phyloP scores from a whole-genome alignment of 1,140 invertebrate genomes.

The Calliphora vicina region DNA sequence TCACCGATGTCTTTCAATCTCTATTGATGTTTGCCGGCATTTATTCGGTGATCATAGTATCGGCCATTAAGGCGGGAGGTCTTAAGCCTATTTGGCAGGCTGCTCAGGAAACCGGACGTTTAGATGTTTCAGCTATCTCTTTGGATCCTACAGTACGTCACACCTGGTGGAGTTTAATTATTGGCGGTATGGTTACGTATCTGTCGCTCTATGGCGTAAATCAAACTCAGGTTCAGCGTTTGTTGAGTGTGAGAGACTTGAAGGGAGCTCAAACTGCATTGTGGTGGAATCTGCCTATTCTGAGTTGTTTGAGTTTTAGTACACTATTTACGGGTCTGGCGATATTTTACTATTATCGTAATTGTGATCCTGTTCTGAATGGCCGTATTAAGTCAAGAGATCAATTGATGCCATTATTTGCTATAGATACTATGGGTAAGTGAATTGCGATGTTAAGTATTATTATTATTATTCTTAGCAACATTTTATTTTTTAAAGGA shows the following conservation, averaged over 20 bases:
- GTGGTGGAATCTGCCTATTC: constrained; percentile 76
- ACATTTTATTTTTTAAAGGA: too few relatives aligned
- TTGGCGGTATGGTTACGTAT: constrained; percentile 80
- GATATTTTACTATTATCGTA: constrained; percentile 78
- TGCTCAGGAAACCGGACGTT: constrained; percentile 70
- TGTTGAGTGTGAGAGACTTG: constrained; percentile 78
- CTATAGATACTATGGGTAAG: constrained; percentile 75
- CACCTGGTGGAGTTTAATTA: constrained; percentile 75
- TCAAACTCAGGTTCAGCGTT: constrained; percentile 86
- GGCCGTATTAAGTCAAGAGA: constrained; percentile 67
- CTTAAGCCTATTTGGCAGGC: constrained; percentile 73
- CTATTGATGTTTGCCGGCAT: constrained; percentile 80
- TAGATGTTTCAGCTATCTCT: constrained; percentile 69
- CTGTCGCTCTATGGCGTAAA: constrained; percentile 83
- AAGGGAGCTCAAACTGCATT: constrained; percentile 72
- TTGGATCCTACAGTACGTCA: constrained; percentile 78
- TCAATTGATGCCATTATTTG: constrained; percentile 77
- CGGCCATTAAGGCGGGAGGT: constrained; percentile 71
- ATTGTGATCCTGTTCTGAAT: constrained; percentile 76
- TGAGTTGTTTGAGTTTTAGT: constrained; percentile 71
- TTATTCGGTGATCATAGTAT: constrained; percentile 77
- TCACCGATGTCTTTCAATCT: constrained; percentile 86
- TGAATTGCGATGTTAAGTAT: too few relatives aligned
- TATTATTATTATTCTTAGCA: too few relatives aligned
- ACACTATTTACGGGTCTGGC: constrained; percentile 81